Evolutionary conservation across 2,888 invertebrate species (phyloP), one percentile per base, ranked within the genome.

Genomic region (Digitonthophagus gazella): DNA sequence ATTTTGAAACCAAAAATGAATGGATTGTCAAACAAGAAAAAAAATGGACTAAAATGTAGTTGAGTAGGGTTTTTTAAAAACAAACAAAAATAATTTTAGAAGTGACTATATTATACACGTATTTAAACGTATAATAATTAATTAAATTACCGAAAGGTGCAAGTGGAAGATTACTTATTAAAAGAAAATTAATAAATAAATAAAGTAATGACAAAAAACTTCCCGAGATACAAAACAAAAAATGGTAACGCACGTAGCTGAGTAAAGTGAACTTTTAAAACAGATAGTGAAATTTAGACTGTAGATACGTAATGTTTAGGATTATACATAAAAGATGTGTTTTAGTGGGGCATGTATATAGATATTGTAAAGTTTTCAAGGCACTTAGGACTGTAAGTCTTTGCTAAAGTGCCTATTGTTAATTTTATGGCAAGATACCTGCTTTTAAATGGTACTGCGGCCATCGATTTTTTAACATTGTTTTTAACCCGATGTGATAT

Each of bases 371-470:
- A 73, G 75, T 77, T 78, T 79, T 80, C 80, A 73, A 72, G 80
- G 80, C 80, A 81, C 80, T 78, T 76, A 74, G 70, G 70, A 75
- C 75, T 76, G 74, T 18, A 67, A 75, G 74, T 78, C 78, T 76
- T 75, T 76, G 78, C 77, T 79, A 71, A 80, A 80, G 80, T 80
- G 80, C 80, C 81, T 80, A 77, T 75, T 79, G 77, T 80, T 80
- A 76, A 77, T 80, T 80, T 79, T 78, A 61, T 22, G 18, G 64
- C 19, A 22, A 64, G 64, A 20, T 68, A 68, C 64, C 67, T 58
- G 15, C 15, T 22, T 58, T 8, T 61, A 61, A 19, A 54, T 61
- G 61, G 58, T 58, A 22, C 58, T 28, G 61, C 58, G 22, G 67
- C 16, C 67, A 58, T 28, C 58, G 28, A 57, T 58, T 22, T 5